These are phyloP conservation scores for Machimus rusticus DNA, from an alignment of 2,888 invertebrate species.

Conservation along the genomic window DNA sequence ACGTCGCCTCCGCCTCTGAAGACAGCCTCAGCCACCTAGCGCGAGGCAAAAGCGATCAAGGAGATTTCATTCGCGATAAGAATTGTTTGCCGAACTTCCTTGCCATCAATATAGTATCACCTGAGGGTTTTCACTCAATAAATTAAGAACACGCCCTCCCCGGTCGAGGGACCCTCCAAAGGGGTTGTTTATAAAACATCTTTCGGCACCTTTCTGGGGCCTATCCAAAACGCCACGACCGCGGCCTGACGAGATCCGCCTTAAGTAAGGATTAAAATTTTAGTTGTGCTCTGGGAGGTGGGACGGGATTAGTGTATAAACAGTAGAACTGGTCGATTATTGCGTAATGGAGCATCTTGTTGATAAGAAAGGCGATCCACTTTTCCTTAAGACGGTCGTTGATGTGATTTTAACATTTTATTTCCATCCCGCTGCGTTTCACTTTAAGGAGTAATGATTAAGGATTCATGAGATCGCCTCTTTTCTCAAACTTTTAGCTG, in stretches of 20 bases:
- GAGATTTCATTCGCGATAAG: neutral
- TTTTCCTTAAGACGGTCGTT: neutral
- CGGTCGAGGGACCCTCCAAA: neutral
- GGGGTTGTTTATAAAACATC: neutral
- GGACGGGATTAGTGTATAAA: neutral
- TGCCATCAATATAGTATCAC: slow-evolving; percentile 18
- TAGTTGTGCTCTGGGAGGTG: neutral
- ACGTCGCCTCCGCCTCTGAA: neutral
- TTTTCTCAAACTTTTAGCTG: neutral
- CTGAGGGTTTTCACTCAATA: slow-evolving; percentile 26
- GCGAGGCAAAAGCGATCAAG: neutral
- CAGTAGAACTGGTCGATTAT: neutral
- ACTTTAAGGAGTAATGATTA: neutral
- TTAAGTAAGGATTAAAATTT: neutral
- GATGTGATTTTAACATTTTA: slow-evolving; percentile 10
- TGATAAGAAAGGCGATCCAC: neutral
- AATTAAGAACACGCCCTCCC: neutral
- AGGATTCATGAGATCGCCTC: neutral
- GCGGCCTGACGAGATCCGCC: neutral
- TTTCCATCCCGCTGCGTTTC: neutral
- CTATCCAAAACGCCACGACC: neutral
- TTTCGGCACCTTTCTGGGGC: neutral
- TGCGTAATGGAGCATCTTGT: slow-evolving; percentile 10
- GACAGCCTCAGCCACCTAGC: neutral
- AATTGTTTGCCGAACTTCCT: slow-evolving; percentile 1